A percentile compares a stretch with the other conserved stretches of the same genome.
These are phyloP conservation scores for Agrochola lota DNA, from an alignment of 2,888 invertebrate species.

Conservation along the genomic window DNA sequence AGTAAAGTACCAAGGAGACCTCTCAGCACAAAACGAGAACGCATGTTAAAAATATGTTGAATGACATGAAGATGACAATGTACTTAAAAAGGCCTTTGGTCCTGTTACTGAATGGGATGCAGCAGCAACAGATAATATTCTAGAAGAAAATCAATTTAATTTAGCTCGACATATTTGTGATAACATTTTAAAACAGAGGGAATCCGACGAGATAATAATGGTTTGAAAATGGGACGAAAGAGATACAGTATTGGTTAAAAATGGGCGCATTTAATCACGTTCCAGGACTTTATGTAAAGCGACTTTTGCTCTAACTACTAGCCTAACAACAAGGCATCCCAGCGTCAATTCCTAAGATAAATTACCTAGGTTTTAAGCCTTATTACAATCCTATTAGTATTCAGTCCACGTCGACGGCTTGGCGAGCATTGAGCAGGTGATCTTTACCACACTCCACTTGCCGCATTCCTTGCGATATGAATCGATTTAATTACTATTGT, in stretches of 20 bases:
- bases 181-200: background rate
- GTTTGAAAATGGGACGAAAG: background rate
- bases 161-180: background rate
- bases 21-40: conserved; percentile 8
- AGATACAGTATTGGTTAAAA: background rate
- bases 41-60: background rate
- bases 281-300: conserved; percentile 3
- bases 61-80: background rate
- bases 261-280: background rate
- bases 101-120: background rate
- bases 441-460: conserved; percentile 78
- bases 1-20: background rate
- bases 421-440: conserved; percentile 70
- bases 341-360: conserved; percentile 53
- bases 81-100: background rate
- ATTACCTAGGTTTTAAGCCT: conserved; percentile 31
- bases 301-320: background rate
- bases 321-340: background rate
- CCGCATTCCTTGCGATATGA: conserved; percentile 75
- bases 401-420: conserved; percentile 57
- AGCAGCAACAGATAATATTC: background rate
- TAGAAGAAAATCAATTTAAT: background rate
- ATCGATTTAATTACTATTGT: conserved; percentile 70
- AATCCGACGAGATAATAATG: background rate
- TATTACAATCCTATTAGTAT: conserved; percentile 55